Percentiles rank a stretch among this genome's conserved stretches.
Conservation (phyloP, 1,140 invertebrate genomes). For the Marisa cornuarietis region DNA sequence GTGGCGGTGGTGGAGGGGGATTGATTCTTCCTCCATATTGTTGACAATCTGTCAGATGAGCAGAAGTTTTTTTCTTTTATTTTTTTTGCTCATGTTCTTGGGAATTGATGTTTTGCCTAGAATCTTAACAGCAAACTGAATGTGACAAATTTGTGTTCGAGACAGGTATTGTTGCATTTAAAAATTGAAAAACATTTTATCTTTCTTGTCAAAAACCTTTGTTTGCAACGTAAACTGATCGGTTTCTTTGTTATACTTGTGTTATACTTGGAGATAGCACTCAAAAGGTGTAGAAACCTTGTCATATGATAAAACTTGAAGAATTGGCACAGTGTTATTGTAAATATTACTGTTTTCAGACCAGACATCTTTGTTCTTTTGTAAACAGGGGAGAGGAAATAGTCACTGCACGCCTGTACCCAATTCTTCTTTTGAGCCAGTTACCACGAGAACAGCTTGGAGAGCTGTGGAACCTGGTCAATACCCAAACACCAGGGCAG, state of each 20-base stretch:
- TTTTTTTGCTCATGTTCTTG: background rate
- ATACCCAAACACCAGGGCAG: constrained; percentile 72
- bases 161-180: too few species aligned
- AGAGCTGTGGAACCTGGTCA: constrained; percentile 74
- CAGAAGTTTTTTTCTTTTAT: background rate
- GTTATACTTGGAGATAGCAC: background rate
- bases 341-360: background rate
- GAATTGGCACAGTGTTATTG: background rate
- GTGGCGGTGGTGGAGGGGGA: background rate
- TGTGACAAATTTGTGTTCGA: too few species aligned
- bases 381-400: constrained; percentile 65
- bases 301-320: background rate
- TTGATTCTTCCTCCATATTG: too few species aligned
- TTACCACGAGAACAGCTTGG: constrained; percentile 72
- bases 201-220: too few species aligned
- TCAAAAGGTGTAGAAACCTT: background rate
- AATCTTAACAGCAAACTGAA: background rate
- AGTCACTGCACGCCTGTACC: constrained; percentile 73
- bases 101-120: background rate
- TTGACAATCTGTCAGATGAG: too few species aligned
- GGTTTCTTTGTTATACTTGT: too few species aligned
- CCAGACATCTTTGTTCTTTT: constrained; percentile 5
- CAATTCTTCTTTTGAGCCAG: constrained; percentile 73
- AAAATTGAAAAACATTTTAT: too few species aligned
- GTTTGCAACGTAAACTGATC: too few species aligned